Evolutionary conservation across 2,113 vertebrate genomes (phyloP).

Genomic region (Cryptotis parvus): DNA sequence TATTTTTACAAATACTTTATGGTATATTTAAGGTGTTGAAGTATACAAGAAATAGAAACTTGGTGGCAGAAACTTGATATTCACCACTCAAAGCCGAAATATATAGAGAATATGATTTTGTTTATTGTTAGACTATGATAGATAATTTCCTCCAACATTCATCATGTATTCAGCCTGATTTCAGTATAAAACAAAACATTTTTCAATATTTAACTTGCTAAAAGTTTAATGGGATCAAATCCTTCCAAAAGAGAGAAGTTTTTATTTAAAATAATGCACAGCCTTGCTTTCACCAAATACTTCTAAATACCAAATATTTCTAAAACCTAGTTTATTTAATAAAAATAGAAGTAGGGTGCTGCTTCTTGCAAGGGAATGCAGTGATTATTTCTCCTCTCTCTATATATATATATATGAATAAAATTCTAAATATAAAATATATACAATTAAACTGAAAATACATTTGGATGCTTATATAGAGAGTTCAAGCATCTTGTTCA

Average conservation of each 20-base stretch:
- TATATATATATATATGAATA: background rate
- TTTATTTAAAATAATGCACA: background rate
- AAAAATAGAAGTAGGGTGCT: background rate
- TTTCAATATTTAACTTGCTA: too few relatives aligned
- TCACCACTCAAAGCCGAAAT: background rate
- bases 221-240: background rate
- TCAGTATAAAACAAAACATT: too few relatives aligned
- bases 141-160: background rate
- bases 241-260: background rate
- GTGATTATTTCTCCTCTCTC: background rate
- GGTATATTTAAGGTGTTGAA: background rate
- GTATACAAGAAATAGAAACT: background rate
- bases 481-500: background rate
- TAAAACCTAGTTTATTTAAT: background rate
- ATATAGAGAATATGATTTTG: background rate
- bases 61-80: background rate
- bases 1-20: background rate
- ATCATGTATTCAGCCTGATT: too few relatives aligned
- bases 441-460: background rate
- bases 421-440: background rate
- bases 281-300: background rate
- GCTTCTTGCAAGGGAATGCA: background rate
- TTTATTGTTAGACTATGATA: background rate
- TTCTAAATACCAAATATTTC: background rate
- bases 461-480: background rate